These are phyloP conservation scores for Rhinella marina DNA, from an alignment of 2,797 vertebrate species.

Conservation along the genomic window DNA sequence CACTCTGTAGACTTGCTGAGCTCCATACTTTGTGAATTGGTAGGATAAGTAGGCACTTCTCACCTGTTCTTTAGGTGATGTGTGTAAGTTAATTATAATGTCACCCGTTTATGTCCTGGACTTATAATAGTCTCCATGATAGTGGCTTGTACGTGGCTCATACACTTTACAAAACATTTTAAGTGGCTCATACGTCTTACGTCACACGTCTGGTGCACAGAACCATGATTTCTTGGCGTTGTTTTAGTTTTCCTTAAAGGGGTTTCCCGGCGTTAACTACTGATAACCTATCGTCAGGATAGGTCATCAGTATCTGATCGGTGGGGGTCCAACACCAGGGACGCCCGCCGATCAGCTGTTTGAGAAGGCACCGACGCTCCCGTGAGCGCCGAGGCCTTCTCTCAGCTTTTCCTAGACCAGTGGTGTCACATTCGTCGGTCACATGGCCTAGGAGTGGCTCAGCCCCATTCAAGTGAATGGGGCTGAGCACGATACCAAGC, in stretches of 20 bases:
- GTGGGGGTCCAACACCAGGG: no score
- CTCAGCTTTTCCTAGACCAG: no score
- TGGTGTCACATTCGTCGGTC: no score
- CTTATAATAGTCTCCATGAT: background rate
- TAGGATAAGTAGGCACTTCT: background rate
- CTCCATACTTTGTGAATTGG: background rate
- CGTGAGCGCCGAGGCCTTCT: no score
- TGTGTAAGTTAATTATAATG: background rate
- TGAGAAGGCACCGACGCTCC: no score
- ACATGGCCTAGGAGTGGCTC: no score
- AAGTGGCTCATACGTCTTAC: background rate
- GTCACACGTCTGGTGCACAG: background rate
- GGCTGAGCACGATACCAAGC: no score
- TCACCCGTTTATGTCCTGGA: background rate
- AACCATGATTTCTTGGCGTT: background rate
- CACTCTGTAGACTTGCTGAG: constrained; percentile 13
- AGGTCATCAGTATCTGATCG: no score
- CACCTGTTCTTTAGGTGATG: background rate
- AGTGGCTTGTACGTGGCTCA: background rate
- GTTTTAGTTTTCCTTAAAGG: background rate
- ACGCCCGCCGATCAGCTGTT: no score
- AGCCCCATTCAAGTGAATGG: no score
- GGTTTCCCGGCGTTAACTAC: no score
- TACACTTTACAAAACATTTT: background rate
- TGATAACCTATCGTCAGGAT: no score